phyloP scores from a whole-genome alignment of 2,113 vertebrate species.

The Suncus etruscus region DNA sequence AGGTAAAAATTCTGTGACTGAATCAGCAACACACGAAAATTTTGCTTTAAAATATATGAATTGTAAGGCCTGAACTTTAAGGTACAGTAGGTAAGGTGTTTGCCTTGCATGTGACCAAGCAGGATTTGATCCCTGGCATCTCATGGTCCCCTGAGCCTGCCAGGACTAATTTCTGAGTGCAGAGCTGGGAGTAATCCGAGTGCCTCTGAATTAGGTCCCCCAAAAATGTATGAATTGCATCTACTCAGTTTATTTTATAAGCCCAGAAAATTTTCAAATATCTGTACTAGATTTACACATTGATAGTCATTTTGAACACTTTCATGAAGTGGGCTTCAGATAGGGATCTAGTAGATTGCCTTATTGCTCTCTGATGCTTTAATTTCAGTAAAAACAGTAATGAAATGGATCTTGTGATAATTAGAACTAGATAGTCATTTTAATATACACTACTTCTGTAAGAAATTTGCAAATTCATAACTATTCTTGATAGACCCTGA shows the following conservation, averaged over 20 bases:
- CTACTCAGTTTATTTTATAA: background rate
- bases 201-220: too few species aligned
- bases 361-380: background rate
- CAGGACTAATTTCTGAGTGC: too few species aligned
- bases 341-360: background rate
- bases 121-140: too few species aligned
- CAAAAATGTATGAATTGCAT: background rate
- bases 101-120: too few species aligned
- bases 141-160: too few species aligned
- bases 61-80: too few species aligned
- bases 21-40: background rate
- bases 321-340: background rate
- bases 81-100: too few species aligned
- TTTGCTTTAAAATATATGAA: background rate
- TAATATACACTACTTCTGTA: background rate
- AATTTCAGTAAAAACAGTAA: slow-evolving; percentile 35
- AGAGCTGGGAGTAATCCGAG: too few species aligned
- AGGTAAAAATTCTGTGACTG: slow-evolving; percentile 6
- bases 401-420: slow-evolving; percentile 23
- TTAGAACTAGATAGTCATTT: background rate
- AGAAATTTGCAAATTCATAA: background rate
- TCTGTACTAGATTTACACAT: background rate
- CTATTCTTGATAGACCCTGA: slow-evolving; percentile 14
- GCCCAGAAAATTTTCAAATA: too few species aligned
- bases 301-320: background rate